Evolutionary conservation across 2,113 vertebrate genomes (phyloP).

Genomic region (Melanerpes formicivorus): DNA sequence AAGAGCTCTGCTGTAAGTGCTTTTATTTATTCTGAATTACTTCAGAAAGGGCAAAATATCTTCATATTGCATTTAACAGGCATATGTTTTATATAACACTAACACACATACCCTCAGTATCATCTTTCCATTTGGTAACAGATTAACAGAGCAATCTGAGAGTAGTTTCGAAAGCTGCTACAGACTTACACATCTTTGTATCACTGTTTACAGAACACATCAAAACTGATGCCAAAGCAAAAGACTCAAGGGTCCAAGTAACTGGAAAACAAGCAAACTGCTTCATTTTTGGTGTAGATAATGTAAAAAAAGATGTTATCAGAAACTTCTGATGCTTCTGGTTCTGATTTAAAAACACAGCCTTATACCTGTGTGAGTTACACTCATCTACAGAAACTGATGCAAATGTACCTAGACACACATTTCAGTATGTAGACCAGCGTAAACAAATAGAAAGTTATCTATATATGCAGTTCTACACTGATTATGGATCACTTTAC

Average conservation of each 20-base stretch:
- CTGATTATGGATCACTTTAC: background rate
- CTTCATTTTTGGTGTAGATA: background rate
- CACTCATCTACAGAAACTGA: background rate
- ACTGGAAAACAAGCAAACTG: background rate
- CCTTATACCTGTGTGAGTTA: background rate
- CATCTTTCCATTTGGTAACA: background rate
- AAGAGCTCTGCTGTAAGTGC: constrained; percentile 26
- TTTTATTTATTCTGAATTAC: constrained; percentile 60
- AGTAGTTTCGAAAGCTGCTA: background rate
- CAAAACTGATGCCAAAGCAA: background rate
- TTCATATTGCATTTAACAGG: background rate
- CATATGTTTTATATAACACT: background rate
- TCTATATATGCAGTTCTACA: background rate
- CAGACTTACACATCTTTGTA: background rate
- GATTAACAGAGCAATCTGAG: background rate
- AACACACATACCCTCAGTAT: background rate
- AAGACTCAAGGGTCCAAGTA: background rate
- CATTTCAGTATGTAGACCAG: background rate
- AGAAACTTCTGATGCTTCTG: background rate
- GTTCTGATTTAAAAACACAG: background rate
- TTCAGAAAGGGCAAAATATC: constrained; percentile 44
- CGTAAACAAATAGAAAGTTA: background rate
- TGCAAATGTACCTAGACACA: background rate
- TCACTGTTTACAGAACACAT: background rate
- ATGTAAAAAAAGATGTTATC: background rate